Evolutionary conservation across 2,888 invertebrate genomes (phyloP).

Genomic region (Lysandra coridon): DNA sequence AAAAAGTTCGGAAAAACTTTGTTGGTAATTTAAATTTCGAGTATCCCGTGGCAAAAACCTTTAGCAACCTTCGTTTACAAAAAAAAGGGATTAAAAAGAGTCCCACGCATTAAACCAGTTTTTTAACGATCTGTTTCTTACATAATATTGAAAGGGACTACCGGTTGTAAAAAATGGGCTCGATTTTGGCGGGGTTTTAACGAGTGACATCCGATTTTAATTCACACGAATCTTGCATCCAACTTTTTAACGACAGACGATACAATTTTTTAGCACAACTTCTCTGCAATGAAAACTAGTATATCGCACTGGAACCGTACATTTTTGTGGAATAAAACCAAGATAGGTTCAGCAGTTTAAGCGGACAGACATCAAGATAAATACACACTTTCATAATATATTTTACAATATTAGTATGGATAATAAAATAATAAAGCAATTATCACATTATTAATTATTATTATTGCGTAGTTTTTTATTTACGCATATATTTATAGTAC

Average conservation of each 20-base stretch:
- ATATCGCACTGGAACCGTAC: too few species aligned
- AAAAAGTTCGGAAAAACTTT: background rate
- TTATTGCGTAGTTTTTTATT: background rate
- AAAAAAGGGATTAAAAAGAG: background rate
- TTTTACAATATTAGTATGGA: too few species aligned
- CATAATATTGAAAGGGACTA: constrained; percentile 27
- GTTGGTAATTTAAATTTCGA: background rate
- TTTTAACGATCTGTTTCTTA: constrained; percentile 27
- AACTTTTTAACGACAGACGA: too few species aligned
- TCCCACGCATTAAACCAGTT: constrained; percentile 25
- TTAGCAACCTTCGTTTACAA: background rate
- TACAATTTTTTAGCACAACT: too few species aligned
- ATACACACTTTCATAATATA: too few species aligned
- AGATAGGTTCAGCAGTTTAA: too few species aligned
- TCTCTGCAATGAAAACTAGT: too few species aligned
- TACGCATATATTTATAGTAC: background rate
- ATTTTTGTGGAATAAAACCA: too few species aligned
- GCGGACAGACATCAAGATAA: too few species aligned
- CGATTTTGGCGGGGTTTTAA: constrained; percentile 1
- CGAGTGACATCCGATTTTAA: constrained; percentile 22
- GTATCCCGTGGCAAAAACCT: background rate
- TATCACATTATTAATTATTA: background rate
- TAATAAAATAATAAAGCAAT: too few species aligned
- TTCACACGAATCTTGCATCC: background rate
- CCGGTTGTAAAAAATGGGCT: constrained; percentile 22